phyloP scores from a whole-genome alignment of 92 coral and sea anemone species.

The Epizoanthus scotinus region DNA sequence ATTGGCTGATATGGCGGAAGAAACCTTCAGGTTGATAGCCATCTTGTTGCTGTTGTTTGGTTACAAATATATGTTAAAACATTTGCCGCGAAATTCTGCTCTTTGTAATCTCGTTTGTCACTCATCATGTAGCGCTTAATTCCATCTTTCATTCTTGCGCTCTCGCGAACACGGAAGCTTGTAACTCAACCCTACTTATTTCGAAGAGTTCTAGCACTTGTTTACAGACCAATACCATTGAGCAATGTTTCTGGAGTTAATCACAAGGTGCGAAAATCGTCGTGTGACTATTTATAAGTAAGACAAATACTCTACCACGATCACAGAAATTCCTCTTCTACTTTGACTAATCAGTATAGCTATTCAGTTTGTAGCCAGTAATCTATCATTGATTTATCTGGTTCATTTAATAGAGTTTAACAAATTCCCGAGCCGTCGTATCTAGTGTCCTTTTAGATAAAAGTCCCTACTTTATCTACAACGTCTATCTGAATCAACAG shows the following conservation, averaged over 20 bases:
- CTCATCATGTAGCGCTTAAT: neutral
- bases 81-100: neutral
- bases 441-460: neutral
- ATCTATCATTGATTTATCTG: neutral
- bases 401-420: neutral
- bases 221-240: neutral
- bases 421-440: neutral
- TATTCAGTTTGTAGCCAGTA: neutral
- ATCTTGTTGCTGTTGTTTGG: conserved; percentile 2
- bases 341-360: neutral
- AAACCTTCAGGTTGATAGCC: conserved; percentile 10
- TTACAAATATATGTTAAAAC: neutral
- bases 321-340: neutral
- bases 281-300: too few species aligned
- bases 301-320: neutral
- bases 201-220: neutral
- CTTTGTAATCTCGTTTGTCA: neutral
- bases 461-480: neutral
- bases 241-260: neutral
- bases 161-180: conserved; percentile 26
- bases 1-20: conserved; percentile 3
- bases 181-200: neutral
- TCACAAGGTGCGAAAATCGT: conserved; percentile 6
- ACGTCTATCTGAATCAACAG: neutral
- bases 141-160: neutral